Conservation (phyloP, 2,888 invertebrate species). For the Epistrophella euchroma region DNA sequence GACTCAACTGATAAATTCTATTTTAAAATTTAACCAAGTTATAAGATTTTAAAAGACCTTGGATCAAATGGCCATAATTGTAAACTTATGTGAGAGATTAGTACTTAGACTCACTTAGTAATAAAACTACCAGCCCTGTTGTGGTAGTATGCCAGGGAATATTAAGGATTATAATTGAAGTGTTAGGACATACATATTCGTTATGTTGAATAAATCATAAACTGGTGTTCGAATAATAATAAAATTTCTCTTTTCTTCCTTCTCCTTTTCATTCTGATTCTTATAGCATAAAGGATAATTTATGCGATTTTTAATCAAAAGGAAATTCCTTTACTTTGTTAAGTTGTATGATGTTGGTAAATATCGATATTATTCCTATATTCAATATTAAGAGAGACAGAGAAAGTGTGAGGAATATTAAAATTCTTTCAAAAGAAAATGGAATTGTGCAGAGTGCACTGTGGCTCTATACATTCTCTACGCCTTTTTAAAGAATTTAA, state of each 20-base stretch:
- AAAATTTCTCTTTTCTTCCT: neutral
- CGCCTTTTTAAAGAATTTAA: neutral
- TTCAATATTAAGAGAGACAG: slow-evolving; percentile 3
- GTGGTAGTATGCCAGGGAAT: neutral
- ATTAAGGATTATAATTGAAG: slow-evolving; percentile 24
- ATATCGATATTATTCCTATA: slow-evolving; percentile 36
- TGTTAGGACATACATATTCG: neutral
- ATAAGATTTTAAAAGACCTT: too few species aligned
- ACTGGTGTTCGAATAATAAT: slow-evolving; percentile 19
- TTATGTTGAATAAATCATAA: slow-evolving; percentile 70
- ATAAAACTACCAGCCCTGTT: neutral
- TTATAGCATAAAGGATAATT: slow-evolving; percentile 38
- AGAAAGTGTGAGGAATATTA: slow-evolving; percentile 29
- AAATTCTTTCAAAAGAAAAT: slow-evolving; percentile 41
- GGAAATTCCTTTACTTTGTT: slow-evolving; percentile 44
- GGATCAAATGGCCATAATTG: too few species aligned
- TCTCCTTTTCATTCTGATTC: neutral
- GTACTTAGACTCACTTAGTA: neutral
- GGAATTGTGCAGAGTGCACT: slow-evolving; percentile 8
- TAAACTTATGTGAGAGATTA: too few species aligned
- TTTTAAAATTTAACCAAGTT: too few species aligned
- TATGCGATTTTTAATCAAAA: slow-evolving; percentile 73
- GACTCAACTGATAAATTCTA: too few species aligned
- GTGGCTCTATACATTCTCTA: neutral
- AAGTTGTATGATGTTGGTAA: slow-evolving; percentile 41